phyloP scores from a whole-genome alignment of 2,797 vertebrate species.

The Enteromius argenteus region DNA sequence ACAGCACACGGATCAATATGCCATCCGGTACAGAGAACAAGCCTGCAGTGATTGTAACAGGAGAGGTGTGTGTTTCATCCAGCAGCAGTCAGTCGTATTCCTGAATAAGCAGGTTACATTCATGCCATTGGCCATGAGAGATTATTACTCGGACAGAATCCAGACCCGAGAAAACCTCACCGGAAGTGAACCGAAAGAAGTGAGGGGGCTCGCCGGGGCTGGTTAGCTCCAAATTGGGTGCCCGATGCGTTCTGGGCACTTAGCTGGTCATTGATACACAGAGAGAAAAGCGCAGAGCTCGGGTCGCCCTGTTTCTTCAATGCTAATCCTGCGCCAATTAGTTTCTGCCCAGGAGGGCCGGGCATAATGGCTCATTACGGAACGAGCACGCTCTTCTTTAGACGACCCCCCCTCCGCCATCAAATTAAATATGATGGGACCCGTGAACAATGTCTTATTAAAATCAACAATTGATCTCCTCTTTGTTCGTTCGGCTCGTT shows the following conservation, averaged over 20 bases:
- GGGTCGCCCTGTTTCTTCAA: conserved; percentile 70
- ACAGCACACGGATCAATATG: not conserved
- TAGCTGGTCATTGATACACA: conserved; percentile 58
- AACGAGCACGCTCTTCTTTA: conserved; percentile 62
- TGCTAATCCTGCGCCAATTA: conserved; percentile 83
- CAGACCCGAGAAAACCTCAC: conserved; percentile 13
- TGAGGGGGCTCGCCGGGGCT: not conserved
- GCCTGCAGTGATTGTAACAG: not conserved
- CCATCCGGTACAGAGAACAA: not conserved
- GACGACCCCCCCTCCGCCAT: conserved; percentile 56
- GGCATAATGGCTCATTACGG: conserved; percentile 62
- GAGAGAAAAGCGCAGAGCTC: conserved; percentile 49
- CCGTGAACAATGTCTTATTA: conserved; percentile 68
- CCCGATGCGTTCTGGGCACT: conserved; percentile 39
- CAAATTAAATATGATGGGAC: conserved; percentile 66
- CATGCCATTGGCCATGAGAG: conserved; percentile 6
- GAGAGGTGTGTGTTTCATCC: not conserved
- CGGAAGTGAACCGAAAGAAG: conserved; percentile 3
- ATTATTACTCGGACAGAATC: conserved; percentile 13
- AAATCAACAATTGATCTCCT: conserved; percentile 63
- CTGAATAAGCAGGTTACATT: conserved; percentile 29
- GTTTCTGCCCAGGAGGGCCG: conserved; percentile 77
- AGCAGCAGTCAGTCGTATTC: not conserved
- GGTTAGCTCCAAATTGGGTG: conserved; percentile 48
- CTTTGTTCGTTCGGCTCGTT: conserved; percentile 59